These are phyloP conservation scores for Mythimna albipuncta DNA, from an alignment of 2,888 invertebrate species.

Conservation along the genomic window DNA sequence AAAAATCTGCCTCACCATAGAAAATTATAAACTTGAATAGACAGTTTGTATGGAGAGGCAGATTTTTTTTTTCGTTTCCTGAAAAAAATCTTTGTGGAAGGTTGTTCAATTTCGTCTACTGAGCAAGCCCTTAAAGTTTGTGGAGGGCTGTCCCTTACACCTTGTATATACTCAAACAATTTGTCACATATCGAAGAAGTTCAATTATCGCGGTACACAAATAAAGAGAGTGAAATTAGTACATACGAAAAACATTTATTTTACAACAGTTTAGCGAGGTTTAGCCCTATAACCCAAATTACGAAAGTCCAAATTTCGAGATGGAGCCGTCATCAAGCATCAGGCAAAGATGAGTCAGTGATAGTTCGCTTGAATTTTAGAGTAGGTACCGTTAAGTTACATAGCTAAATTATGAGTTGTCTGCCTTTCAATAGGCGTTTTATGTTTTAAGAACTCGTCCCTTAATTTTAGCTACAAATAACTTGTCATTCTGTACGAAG, in stretches of 20 bases:
- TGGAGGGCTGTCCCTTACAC: no score
- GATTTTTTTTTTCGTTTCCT: no score
- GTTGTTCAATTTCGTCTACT: no score
- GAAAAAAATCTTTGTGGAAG: no score
- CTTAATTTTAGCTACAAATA: background rate
- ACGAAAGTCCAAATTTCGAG: conserved; percentile 13
- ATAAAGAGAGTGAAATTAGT: no score
- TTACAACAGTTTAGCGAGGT: background rate
- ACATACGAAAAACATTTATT: background rate
- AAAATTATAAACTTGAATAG: no score
- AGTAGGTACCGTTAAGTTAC: conserved; percentile 26
- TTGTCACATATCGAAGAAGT: background rate
- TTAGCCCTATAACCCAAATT: background rate
- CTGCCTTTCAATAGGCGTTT: background rate
- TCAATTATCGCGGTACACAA: background rate
- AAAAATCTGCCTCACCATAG: no score
- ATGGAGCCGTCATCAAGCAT: background rate
- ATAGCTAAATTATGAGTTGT: conserved; percentile 40
- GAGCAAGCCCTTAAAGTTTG: no score
- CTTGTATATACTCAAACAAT: conserved; percentile 12
- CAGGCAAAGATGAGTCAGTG: conserved; percentile 35
- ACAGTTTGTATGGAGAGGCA: no score
- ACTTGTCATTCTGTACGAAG: background rate
- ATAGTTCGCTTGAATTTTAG: conserved; percentile 19
- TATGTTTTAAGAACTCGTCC: background rate